phyloP scores from a whole-genome alignment of 2,888 invertebrate species.

The Leistus spinibarbis region DNA sequence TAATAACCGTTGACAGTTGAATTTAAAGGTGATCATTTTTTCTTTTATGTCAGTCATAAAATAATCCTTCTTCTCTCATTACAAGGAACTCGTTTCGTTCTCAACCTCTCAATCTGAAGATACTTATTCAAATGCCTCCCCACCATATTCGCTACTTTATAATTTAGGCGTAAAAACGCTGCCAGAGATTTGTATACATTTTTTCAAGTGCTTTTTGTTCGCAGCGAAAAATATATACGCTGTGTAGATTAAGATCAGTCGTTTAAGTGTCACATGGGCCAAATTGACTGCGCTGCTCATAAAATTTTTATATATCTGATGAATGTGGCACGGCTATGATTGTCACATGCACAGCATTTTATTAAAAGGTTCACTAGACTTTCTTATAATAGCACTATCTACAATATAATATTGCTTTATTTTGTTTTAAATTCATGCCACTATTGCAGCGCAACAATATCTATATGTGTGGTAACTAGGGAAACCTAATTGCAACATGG shows the following conservation, averaged over 20 bases:
- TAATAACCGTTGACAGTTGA: not conserved
- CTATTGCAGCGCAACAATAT: too few relatives aligned
- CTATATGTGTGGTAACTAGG: too few relatives aligned
- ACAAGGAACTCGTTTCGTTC: slow-evolving; percentile 16
- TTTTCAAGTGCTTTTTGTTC: not conserved
- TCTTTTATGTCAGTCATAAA: slow-evolving; percentile 31
- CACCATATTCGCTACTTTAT: too few relatives aligned
- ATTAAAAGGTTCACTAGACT: too few relatives aligned
- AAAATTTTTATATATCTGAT: slow-evolving; percentile 26
- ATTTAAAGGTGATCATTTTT: slow-evolving; percentile 31
- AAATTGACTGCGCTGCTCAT: slow-evolving; percentile 17
- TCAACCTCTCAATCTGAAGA: not conserved
- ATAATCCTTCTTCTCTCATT: slow-evolving; percentile 24
- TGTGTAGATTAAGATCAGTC: slow-evolving; percentile 22
- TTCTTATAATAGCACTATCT: too few relatives aligned
- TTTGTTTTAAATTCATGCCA: too few relatives aligned
- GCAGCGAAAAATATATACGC: slow-evolving; percentile 1
- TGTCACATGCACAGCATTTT: too few relatives aligned
- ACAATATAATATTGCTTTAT: too few relatives aligned
- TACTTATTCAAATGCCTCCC: not conserved
- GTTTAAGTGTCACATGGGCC: slow-evolving; percentile 23
- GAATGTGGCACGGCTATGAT: too few relatives aligned
- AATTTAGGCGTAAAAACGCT: not conserved
- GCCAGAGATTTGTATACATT: not conserved
- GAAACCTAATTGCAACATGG: too few relatives aligned